A percentile compares a stretch with the other conserved stretches of the same genome.
These are phyloP conservation scores for Fukomys damarensis DNA, from an alignment of 2,113 vertebrate species.

Conservation along the genomic window DNA sequence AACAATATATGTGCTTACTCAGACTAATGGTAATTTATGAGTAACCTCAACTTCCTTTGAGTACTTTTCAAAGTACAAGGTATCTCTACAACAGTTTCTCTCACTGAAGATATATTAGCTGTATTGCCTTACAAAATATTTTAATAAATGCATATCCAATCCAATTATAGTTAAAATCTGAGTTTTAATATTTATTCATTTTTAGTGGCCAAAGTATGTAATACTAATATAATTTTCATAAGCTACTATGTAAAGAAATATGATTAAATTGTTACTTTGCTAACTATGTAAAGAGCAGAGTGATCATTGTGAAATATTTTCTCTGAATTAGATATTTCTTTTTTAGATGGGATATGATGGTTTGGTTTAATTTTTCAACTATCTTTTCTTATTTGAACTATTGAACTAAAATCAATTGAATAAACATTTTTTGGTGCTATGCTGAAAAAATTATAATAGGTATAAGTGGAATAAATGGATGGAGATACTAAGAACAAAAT, in stretches of 20 bases:
- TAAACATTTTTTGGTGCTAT: background rate
- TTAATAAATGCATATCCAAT: background rate
- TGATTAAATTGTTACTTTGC: background rate
- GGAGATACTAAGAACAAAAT: background rate
- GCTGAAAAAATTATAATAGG: background rate
- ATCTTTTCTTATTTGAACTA: background rate
- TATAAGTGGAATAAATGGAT: background rate
- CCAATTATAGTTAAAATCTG: background rate
- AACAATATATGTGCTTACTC: background rate
- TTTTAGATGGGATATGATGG: background rate
- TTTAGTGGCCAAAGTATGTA: constrained; percentile 8
- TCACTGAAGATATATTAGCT: background rate
- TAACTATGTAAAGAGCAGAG: background rate
- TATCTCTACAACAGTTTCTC: background rate
- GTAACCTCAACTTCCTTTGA: background rate
- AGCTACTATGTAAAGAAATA: background rate
- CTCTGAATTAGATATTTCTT: background rate
- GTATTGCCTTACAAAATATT: background rate
- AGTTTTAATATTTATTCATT: background rate
- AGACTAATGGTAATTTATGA: background rate
- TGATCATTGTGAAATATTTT: background rate
- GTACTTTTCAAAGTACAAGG: background rate
- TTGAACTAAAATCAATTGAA: background rate
- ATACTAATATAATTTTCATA: background rate
- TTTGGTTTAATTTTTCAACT: background rate